phyloP scores from a whole-genome alignment of 2,113 vertebrate species.

The Ibidorhyncha struthersii region DNA sequence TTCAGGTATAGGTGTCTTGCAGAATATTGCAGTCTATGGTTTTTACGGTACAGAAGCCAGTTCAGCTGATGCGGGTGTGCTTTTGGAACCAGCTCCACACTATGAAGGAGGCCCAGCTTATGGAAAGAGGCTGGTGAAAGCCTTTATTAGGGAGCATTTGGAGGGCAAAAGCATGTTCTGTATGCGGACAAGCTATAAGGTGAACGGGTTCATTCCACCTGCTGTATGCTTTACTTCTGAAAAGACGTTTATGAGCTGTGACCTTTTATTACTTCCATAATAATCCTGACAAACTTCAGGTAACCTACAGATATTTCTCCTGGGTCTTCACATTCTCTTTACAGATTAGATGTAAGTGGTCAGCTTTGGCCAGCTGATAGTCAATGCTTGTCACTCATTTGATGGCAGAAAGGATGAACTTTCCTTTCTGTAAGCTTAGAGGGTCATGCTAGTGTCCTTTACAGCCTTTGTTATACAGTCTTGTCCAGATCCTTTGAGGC shows the following conservation, averaged over 20 bases:
- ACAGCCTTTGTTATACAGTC: not conserved
- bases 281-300: not conserved
- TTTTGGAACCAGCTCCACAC: not conserved
- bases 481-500: not conserved
- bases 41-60: not conserved
- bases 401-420: not conserved
- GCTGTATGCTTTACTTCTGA: not conserved
- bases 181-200: not conserved
- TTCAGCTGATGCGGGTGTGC: not conserved
- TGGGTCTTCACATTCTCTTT: not conserved
- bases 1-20: not conserved
- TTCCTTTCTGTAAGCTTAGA: not conserved
- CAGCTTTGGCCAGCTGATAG: not conserved
- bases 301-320: not conserved
- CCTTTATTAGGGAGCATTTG: not conserved
- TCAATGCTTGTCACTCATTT: not conserved
- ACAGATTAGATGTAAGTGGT: not conserved
- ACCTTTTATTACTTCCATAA: not conserved
- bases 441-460: not conserved
- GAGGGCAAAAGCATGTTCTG: not conserved
- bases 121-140: not conserved
- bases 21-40: not conserved
- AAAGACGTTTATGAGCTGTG: not conserved
- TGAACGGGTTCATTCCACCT: not conserved
- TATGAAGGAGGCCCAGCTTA: not conserved